Percentiles rank a stretch among this genome's conserved stretches.
Evolutionary conservation across 2,888 invertebrate species (phyloP).

Genomic region (Lithophane socia): DNA sequence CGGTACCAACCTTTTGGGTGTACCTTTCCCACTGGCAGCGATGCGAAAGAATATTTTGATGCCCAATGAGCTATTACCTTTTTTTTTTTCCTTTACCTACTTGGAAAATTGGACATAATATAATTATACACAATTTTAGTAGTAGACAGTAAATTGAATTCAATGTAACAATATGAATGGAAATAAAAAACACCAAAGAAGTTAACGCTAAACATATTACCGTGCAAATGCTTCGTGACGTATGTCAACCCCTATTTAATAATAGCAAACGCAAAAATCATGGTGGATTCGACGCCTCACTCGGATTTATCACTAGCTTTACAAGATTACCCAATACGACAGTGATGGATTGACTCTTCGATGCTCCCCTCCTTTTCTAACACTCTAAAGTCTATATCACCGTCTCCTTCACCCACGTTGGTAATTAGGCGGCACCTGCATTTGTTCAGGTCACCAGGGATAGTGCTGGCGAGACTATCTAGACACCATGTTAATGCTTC

Average conservation of each 20-base stretch:
- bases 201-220: constrained; percentile 44
- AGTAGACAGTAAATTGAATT: no score
- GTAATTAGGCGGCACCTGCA: constrained; percentile 88
- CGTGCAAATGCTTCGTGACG: constrained; percentile 69
- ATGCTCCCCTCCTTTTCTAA: constrained; percentile 73
- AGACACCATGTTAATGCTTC: constrained; percentile 83
- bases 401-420: constrained; percentile 72
- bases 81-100: no score
- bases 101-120: no score
- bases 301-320: constrained; percentile 86
- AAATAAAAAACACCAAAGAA: background rate
- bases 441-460: constrained; percentile 85
- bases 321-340: constrained; percentile 88
- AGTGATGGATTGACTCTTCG: constrained; percentile 87
- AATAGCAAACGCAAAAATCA: constrained; percentile 84
- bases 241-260: constrained; percentile 79
- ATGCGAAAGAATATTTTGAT: no score
- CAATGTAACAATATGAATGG: no score
- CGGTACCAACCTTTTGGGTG: no score
- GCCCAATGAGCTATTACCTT: no score
- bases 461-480: constrained; percentile 84
- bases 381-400: constrained; percentile 57
- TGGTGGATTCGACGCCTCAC: constrained; percentile 77
- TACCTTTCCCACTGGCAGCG: no score
- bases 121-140: no score